These are phyloP conservation scores for Drosophila bifasciata DNA, from an alignment of 1,140 invertebrate species.

Conservation along the genomic window DNA sequence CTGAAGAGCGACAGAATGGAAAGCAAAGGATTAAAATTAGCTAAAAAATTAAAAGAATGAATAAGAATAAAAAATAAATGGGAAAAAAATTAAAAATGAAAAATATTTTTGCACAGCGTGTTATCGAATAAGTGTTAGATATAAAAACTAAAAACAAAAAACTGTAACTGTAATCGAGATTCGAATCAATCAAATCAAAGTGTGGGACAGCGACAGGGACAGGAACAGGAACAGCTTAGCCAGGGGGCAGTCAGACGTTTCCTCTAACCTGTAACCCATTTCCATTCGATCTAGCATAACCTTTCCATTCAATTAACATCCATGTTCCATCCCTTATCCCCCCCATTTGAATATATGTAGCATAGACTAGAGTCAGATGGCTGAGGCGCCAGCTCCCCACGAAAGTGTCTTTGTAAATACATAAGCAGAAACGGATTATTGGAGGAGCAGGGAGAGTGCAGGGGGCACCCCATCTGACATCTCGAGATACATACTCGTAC, in stretches of 20 bases:
- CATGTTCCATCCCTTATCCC: no score
- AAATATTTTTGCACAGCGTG: conserved; percentile 80
- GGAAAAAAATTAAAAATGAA: conserved; percentile 24
- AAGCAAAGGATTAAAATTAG: not conserved
- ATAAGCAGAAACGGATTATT: conserved; percentile 27
- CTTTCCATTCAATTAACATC: no score
- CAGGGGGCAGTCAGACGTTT: no score
- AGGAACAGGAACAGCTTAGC: no score
- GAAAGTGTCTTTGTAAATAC: conserved; percentile 51
- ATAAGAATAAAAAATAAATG: conserved; percentile 13
- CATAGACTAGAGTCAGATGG: no score
- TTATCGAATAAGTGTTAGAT: conserved; percentile 76
- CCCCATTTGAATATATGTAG: no score
- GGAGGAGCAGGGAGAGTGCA: conserved; percentile 5
- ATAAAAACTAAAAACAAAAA: no score
- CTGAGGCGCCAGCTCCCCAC: no score
- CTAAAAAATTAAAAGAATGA: conserved; percentile 8
- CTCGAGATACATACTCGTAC: conserved; percentile 29
- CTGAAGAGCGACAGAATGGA: not conserved
- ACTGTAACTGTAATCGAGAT: conserved; percentile 58
- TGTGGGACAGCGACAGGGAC: no score
- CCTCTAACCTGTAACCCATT: not conserved
- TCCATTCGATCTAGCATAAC: not conserved
- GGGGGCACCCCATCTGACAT: conserved; percentile 19
- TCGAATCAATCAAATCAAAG: conserved; percentile 50